A percentile compares a stretch with the other conserved stretches of the same genome.
These are phyloP conservation scores for Tetraneura akinire DNA, from an alignment of 1,140 invertebrate species.

Conservation along the genomic window DNA sequence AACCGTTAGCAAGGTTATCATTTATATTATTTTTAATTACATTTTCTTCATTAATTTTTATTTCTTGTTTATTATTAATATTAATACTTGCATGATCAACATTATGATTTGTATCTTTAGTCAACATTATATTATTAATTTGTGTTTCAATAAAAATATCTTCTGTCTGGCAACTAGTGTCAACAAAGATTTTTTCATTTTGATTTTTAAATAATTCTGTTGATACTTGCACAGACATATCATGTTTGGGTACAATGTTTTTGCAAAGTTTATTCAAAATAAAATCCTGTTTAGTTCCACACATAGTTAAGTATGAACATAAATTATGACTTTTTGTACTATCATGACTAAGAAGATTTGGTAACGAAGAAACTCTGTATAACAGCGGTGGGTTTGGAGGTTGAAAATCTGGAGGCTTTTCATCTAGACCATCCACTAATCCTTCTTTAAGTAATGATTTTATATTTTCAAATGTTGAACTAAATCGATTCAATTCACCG, in stretches of 20 bases:
- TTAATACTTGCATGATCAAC: background rate
- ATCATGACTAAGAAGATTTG: constrained; percentile 61
- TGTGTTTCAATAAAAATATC: constrained; percentile 30
- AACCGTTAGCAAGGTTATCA: background rate
- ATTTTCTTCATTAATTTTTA: background rate
- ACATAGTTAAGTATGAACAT: constrained; percentile 57
- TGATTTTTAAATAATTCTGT: constrained; percentile 47
- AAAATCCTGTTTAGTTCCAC: constrained; percentile 52
- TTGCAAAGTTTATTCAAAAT: constrained; percentile 57
- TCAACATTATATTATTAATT: constrained; percentile 11
- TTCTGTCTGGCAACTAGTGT: constrained; percentile 51
- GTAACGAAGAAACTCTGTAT: constrained; percentile 69
- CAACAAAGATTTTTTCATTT: constrained; percentile 37
- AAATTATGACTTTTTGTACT: constrained; percentile 60
- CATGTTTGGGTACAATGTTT: constrained; percentile 47
- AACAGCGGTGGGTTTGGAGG: constrained; percentile 65
- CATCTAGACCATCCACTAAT: constrained; percentile 63
- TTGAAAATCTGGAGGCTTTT: constrained; percentile 62
- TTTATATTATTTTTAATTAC: background rate
- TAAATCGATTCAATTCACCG: constrained; percentile 68
- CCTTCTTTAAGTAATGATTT: constrained; percentile 73
- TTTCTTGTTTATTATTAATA: background rate
- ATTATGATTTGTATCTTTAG: background rate
- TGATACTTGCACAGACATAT: constrained; percentile 52
- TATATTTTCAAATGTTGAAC: constrained; percentile 78